Base-by-base conservation (phyloP, 1,140 invertebrate species). In the Lordiphosa mommai region DNA sequence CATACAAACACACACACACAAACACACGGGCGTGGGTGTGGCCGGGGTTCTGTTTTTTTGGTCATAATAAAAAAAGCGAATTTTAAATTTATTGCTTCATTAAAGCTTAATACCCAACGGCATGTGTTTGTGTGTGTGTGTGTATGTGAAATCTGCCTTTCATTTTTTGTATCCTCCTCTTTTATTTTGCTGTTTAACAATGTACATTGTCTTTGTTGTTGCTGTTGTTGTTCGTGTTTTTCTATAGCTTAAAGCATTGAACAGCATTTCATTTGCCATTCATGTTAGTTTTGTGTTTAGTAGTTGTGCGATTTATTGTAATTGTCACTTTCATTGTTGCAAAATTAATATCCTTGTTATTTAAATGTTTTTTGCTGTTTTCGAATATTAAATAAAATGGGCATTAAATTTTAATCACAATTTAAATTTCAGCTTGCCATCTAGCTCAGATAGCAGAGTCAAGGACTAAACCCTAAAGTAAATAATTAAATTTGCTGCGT, bases 31-130 rank as follows among this genome's bases (percentile, higher is more conserved):
- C 20, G 9, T n/a, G 13, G 61, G 37, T 72, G 49, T 10, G 47
- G 53, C 27, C 10, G 32, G 3, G 29, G 57, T 60, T 43, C 14
- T 64, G 29, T 61, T 16, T 37, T 34, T 58, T 59, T 61, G 63
- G 52, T 52, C 46, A 74, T 71, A 80, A 70, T 69, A 82, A 82
- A 79, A 79, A 70, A 64, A 55, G 58, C 38, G 71, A 73, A 84
- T 84, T 77, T 84, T 76, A 84, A 84, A 84, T 84, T 84, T 84
- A 84, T 84, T 84, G 77, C 77, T 84, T 84, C 77, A 82, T 82
- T 82, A 82, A 82, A 82, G 59, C 76, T 76, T 82, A 82, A 82
- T 82, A 57, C 59, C 66, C 71, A 60, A 51, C 34, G 71, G 71
- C 66, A 74, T 69, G 48, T 59, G 57, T 52, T 20, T 61, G 17